These are phyloP conservation scores for Drosophila engyochracea DNA, from an alignment of 2,888 invertebrate genomes.

Conservation along the genomic window DNA sequence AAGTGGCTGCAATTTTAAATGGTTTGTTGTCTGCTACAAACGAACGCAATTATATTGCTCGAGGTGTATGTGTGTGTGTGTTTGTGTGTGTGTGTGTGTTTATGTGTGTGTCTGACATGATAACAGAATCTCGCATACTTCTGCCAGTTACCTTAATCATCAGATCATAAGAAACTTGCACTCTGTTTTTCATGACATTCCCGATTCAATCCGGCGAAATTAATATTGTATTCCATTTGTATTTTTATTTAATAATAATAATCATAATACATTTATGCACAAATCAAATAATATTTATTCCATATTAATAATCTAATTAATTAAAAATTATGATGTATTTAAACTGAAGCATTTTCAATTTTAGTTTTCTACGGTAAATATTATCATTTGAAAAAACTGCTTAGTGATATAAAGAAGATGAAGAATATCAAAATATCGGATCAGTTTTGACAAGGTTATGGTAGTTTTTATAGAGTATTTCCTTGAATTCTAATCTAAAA, in stretches of 20 bases:
- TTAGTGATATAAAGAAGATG: background rate
- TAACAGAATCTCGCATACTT: background rate
- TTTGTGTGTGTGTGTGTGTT: background rate
- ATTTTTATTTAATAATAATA: background rate
- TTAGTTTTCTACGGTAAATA: accelerated
- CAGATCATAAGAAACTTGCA: background rate
- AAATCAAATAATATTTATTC: accelerated
- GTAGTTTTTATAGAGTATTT: background rate
- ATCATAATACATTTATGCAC: accelerated
- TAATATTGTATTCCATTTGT: background rate
- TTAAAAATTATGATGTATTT: background rate
- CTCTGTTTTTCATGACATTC: background rate
- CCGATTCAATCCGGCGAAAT: background rate
- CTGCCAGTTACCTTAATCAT: background rate
- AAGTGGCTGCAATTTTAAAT: slow-evolving; percentile 69
- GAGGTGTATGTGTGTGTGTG: background rate
- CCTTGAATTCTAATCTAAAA: background rate
- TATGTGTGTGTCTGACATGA: background rate
- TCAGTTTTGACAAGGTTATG: background rate
- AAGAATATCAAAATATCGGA: background rate
- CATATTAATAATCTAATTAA: background rate
- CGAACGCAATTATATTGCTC: slow-evolving; percentile 49
- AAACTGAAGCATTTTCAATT: background rate
- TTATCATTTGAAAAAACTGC: background rate
- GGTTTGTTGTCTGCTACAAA: slow-evolving; percentile 28